Evolutionary conservation across 1,140 invertebrate genomes (phyloP), one percentile per base, ranked within the genome.

Genomic region (Forficula auricularia): DNA sequence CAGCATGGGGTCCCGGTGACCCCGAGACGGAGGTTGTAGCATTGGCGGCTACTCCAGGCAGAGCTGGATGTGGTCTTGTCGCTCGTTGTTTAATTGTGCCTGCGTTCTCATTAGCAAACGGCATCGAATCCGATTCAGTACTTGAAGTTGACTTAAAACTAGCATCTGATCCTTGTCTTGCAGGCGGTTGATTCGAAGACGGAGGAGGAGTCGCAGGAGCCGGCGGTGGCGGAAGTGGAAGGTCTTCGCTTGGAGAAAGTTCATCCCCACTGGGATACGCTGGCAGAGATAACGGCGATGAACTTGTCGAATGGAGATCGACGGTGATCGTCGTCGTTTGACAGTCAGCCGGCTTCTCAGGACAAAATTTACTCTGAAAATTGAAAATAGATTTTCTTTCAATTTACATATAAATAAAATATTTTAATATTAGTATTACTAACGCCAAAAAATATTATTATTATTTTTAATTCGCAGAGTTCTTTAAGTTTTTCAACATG

Each of bases 91-190:
- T 92, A 56, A 98, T 97, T 18, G 94, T 98, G 9, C 92, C 94
- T 27, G 90, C 89, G 65, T 97, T 96, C 58, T 98, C 94, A 62
- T 97, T 97, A 45, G 94, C 92, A 65, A 98, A 98, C 31, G 92
- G 92, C 58, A 98, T 73, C 50, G 88, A 91, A 62, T 96, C 91
- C 16, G 88, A 92, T 66, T 95, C 85, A 40, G 86, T 89, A 65
- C 88, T 94, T 46, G 88, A 91, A 67, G 78, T 91, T 52, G 89
- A 92, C 79, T 86, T 84, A 66, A 84, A 85, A 67, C 81, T 84
- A 55, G 80, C 79, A 60, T 84, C 81, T 44, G 80, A 83, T 20
- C 81, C 80, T 47, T 81, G 82, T 43, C 79, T 63, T 52, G 72
- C 52, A 6, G 22, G 22, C 4, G 22, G 22, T 27, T 27, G 22